phyloP scores from a whole-genome alignment of 2,113 vertebrate genomes.

The Riparia riparia region DNA sequence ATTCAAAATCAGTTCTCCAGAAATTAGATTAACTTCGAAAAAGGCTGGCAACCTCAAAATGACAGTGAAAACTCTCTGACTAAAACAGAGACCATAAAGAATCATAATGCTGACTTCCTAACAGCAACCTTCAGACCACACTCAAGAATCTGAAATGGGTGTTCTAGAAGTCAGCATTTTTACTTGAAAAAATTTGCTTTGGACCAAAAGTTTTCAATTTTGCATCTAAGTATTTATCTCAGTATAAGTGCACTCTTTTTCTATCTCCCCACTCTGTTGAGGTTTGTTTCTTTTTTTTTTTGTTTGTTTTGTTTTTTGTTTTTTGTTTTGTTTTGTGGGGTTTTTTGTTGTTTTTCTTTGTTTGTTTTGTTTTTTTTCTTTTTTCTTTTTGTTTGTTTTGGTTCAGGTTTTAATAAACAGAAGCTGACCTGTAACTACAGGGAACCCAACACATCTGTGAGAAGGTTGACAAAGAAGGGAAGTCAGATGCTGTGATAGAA shows the following conservation, averaged over 20 bases:
- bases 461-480: conserved; percentile 66
- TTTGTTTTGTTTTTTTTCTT: too few relatives aligned
- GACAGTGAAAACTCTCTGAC: background rate
- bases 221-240: conserved; percentile 16
- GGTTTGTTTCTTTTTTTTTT: background rate
- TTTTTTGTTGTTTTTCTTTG: too few relatives aligned
- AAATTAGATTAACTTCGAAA: background rate
- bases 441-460: conserved; percentile 71
- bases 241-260: background rate
- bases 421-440: conserved; percentile 71
- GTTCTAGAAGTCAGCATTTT: background rate
- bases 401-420: conserved; percentile 42
- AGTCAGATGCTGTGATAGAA: conserved; percentile 34
- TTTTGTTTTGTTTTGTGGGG: too few relatives aligned
- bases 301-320: background rate
- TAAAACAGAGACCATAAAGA: background rate
- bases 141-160: background rate
- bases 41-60: background rate
- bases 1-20: background rate
- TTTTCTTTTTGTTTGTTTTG: conserved; percentile 10
- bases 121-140: background rate
- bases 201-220: background rate
- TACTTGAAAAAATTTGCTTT: background rate
- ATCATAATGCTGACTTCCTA: background rate
- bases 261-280: background rate